Conservation (phyloP, 1,140 invertebrate genomes). For the Diuraphis noxia region DNA sequence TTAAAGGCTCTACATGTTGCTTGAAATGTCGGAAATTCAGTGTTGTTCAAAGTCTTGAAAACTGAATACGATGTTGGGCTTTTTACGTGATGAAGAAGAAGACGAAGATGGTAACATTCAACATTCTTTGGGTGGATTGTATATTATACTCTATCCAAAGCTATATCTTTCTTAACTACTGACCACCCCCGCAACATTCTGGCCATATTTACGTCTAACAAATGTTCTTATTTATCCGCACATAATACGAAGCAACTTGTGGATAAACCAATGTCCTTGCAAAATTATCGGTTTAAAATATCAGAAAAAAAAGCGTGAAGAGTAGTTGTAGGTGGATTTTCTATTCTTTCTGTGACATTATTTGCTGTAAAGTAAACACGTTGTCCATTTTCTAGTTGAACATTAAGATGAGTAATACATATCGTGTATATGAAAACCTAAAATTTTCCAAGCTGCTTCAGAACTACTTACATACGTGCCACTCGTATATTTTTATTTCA, state of each 20-base stretch:
- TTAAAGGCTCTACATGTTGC: too few relatives aligned
- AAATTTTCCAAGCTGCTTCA: too few relatives aligned
- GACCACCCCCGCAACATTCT: conserved; percentile 35
- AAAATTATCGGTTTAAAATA: conserved; percentile 58
- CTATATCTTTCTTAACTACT: conserved; percentile 54
- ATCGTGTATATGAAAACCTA: too few relatives aligned
- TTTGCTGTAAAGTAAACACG: too few relatives aligned
- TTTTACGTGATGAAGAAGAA: conserved; percentile 60
- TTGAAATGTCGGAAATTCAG: conserved; percentile 55
- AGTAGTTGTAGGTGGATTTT: conserved; percentile 53
- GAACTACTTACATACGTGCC: too few relatives aligned
- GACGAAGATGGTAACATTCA: too few relatives aligned
- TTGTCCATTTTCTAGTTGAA: too few relatives aligned
- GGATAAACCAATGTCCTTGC: conserved; percentile 56
- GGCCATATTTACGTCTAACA: conserved; percentile 52
- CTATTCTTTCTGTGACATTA: too few relatives aligned
- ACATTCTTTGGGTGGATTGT: conserved; percentile 58
- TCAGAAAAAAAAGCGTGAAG: conserved; percentile 60
- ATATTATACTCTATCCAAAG: conserved; percentile 59
- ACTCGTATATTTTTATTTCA: too few relatives aligned
- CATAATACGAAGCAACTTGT: too few relatives aligned
- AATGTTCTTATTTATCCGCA: conserved; percentile 55
- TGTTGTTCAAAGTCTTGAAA: conserved; percentile 58
- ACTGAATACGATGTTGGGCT: conserved; percentile 58
- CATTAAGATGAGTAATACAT: too few relatives aligned